These are phyloP conservation scores for Cyphomyrus plagiostoma DNA, from an alignment of 2,113 vertebrate genomes.

Conservation along the genomic window DNA sequence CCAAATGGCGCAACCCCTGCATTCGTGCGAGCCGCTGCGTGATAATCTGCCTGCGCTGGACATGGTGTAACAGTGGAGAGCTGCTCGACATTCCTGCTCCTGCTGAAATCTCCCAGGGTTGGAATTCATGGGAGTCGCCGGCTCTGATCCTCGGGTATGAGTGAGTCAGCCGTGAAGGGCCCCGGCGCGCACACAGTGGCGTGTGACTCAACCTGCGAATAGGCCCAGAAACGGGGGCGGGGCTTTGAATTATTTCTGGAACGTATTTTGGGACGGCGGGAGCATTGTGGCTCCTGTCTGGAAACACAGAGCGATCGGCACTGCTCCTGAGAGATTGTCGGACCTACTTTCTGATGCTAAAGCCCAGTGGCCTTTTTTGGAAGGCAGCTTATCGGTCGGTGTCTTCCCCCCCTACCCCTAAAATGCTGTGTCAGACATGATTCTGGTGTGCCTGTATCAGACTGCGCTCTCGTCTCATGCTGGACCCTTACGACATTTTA, in stretches of 20 bases:
- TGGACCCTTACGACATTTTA: neutral
- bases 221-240: neutral
- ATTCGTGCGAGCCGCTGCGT: neutral
- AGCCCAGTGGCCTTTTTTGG: neutral
- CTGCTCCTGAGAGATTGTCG: neutral
- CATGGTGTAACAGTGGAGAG: neutral
- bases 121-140: neutral
- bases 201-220: neutral
- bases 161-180: neutral
- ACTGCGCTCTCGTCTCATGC: neutral
- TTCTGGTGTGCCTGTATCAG: neutral
- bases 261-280: constrained; percentile 4
- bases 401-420: too few species aligned
- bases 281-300: neutral
- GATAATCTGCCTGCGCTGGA: neutral
- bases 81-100: neutral
- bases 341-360: constrained; percentile 5
- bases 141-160: neutral
- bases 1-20: neutral
- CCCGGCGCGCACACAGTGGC: neutral
- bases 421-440: neutral
- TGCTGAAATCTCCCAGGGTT: neutral
- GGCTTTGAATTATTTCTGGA: neutral
- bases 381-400: neutral
- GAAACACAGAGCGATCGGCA: neutral